phyloP scores from a whole-genome alignment of 2,113 vertebrate species.

The Pollimyrus isidori region DNA sequence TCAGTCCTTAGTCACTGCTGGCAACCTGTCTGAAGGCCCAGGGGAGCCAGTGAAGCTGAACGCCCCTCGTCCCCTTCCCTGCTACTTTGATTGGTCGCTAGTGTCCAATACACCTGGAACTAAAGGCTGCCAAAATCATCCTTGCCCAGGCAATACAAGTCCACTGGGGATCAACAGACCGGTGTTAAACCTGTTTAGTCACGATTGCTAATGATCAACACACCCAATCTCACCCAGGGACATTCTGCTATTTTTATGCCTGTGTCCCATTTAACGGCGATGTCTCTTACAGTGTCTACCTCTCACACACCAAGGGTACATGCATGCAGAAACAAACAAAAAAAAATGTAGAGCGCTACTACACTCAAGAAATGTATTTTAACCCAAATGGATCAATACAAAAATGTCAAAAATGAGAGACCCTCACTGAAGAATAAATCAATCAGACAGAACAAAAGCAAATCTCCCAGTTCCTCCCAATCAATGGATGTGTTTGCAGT shows the following conservation, averaged over 20 bases:
- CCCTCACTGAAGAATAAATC: slow-evolving; percentile 34
- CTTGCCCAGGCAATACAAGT: slow-evolving; percentile 4
- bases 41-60: slow-evolving; percentile 38
- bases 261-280: not conserved
- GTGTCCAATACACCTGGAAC: not conserved
- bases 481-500: slow-evolving; percentile 39
- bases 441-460: slow-evolving; percentile 40
- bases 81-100: not conserved
- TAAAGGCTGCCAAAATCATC: slow-evolving; percentile 5
- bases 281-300: not conserved
- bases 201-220: not conserved
- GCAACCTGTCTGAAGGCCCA: not conserved
- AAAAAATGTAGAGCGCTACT: not conserved
- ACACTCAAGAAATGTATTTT: not conserved
- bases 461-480: slow-evolving; percentile 30
- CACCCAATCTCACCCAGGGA: not conserved
- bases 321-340: not conserved
- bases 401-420: slow-evolving; percentile 1
- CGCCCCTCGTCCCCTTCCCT: slow-evolving; percentile 13
- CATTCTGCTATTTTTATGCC: not conserved
- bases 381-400: slow-evolving; percentile 5
- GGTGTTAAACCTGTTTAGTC: not conserved
- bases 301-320: not conserved
- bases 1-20: slow-evolving; percentile 22
- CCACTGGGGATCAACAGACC: not conserved